Evolutionary conservation across 1,140 invertebrate species (phyloP).

Genomic region (Cotesia vestalis): DNA sequence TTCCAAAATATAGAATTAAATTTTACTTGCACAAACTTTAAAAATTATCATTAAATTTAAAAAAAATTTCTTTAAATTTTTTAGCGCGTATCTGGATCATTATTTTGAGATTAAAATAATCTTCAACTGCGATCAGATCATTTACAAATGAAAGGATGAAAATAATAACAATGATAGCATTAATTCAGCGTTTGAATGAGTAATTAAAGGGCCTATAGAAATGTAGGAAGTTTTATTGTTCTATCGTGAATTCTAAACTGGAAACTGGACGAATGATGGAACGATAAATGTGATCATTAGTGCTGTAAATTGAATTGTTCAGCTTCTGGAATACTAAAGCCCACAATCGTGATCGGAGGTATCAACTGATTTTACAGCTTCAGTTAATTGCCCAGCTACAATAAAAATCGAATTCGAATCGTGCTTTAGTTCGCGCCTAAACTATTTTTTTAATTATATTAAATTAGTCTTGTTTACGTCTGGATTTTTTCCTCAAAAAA

Average conservation of each 20-base stretch:
- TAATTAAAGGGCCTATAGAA: constrained; percentile 4
- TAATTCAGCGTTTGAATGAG: not conserved
- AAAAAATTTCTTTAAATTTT: too few relatives aligned
- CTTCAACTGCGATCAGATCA: too few relatives aligned
- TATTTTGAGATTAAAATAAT: too few relatives aligned
- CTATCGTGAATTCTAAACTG: constrained; percentile 7
- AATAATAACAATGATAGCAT: too few relatives aligned
- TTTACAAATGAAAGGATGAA: too few relatives aligned
- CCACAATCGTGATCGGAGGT: not conserved
- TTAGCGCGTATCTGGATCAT: too few relatives aligned
- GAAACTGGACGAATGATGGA: not conserved
- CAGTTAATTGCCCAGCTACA: constrained; percentile 1
- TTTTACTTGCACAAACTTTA: too few relatives aligned
- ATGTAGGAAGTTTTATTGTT: not conserved
- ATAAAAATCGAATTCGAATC: constrained; percentile 6
- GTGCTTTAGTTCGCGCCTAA: too few relatives aligned
- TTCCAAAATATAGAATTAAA: too few relatives aligned
- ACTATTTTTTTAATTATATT: not conserved
- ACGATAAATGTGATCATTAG: constrained; percentile 30
- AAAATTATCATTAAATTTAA: too few relatives aligned
- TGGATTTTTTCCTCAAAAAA: not conserved
- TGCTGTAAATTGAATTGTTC: constrained; percentile 17
- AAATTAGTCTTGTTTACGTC: not conserved
- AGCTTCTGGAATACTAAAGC: constrained; percentile 2
- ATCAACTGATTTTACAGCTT: not conserved